These are phyloP conservation scores for Acleris holmiana DNA, from an alignment of 2,888 invertebrate species.

Conservation along the genomic window DNA sequence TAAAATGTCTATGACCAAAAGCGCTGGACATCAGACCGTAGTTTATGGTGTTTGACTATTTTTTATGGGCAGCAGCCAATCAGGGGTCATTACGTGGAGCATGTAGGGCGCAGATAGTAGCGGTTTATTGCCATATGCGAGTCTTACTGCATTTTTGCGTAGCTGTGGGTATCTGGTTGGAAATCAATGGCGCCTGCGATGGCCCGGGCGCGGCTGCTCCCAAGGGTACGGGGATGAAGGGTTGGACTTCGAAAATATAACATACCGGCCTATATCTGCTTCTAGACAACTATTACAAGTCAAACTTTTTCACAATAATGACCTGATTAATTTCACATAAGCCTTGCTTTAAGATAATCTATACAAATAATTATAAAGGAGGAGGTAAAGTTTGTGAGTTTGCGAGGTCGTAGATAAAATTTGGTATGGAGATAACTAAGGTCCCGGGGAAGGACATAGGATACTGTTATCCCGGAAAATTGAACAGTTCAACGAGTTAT, in stretches of 20 bases:
- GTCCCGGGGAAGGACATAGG: no score
- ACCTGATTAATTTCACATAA: no score
- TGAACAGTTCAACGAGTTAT: no score
- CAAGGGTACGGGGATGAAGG: conserved; percentile 53
- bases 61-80: conserved; percentile 21
- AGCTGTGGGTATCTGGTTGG: conserved; percentile 26
- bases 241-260: conserved; percentile 43
- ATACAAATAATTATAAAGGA: no score
- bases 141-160: conserved; percentile 8
- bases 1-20: conserved; percentile 25
- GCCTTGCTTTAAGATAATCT: no score
- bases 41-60: conserved; percentile 10
- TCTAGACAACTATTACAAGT: not conserved
- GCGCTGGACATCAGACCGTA: not conserved
- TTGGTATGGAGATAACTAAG: no score
- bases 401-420: no score
- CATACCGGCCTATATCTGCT: not conserved
- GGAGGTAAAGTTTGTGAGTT: no score
- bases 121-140: conserved; percentile 11
- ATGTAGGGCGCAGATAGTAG: conserved; percentile 18
- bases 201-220: conserved; percentile 60
- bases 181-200: conserved; percentile 65
- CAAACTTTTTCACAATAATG: not conserved
- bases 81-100: conserved; percentile 15
- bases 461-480: no score